phyloP scores from a whole-genome alignment of 2,113 vertebrate species.

The Cephalopholis sonnerati region DNA sequence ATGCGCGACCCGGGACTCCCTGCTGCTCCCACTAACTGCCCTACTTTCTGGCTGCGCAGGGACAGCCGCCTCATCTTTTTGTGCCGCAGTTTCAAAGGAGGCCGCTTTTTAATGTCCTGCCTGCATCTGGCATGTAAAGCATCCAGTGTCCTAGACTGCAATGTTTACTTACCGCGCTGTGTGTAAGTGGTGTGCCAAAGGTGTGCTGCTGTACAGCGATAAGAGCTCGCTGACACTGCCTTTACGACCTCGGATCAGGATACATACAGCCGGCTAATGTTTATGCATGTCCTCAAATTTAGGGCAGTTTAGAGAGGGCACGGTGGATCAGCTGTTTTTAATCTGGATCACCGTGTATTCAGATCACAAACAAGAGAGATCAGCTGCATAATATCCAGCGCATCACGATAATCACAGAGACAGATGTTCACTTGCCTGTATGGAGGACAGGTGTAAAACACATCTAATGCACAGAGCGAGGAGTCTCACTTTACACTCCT shows the following conservation, averaged over 20 bases:
- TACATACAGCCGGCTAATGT: neutral
- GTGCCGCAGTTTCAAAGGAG: conserved; percentile 13
- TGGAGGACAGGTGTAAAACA: neutral
- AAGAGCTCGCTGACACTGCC: neutral
- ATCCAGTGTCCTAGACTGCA: neutral
- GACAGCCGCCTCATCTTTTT: conserved; percentile 36
- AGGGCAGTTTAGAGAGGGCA: neutral
- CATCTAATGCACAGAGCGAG: conserved; percentile 13
- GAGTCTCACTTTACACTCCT: neutral
- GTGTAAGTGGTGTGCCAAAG: neutral
- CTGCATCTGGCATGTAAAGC: conserved; percentile 7
- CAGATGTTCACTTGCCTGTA: neutral
- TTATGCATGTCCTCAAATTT: neutral
- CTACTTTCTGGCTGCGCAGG: conserved; percentile 61
- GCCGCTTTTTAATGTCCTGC: neutral
- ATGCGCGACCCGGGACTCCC: conserved; percentile 50
- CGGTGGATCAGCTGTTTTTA: neutral
- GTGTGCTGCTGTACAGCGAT: neutral
- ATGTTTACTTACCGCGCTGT: conserved; percentile 27
- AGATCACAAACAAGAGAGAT: conserved; percentile 7
- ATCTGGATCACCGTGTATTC: conserved; percentile 25
- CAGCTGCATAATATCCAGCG: neutral
- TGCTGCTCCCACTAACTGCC: conserved; percentile 44
- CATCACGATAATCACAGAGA: too few relatives aligned
- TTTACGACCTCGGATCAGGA: conserved; percentile 10